Evolutionary conservation across 1,140 invertebrate species (phyloP).

Genomic region (Periplaneta americana): DNA sequence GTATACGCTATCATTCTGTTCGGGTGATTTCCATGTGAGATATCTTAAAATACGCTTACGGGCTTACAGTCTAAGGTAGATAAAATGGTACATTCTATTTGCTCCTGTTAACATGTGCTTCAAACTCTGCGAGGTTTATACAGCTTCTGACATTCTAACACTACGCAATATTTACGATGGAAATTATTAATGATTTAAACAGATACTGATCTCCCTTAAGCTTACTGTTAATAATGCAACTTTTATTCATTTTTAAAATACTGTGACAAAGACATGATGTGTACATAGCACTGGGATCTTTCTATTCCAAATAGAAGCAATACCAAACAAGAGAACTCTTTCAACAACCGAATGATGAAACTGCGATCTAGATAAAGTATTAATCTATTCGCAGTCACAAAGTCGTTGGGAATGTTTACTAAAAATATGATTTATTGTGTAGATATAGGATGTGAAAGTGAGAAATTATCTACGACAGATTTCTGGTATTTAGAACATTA

Average conservation of each 20-base stretch:
- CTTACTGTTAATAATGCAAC: neutral
- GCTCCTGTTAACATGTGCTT: neutral
- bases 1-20: neutral
- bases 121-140: too few relatives aligned
- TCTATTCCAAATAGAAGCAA: too few relatives aligned
- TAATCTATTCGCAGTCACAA: too few relatives aligned
- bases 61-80: neutral
- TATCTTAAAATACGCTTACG: neutral
- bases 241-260: neutral
- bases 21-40: neutral
- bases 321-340: too few relatives aligned
- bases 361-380: too few relatives aligned
- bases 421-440: too few relatives aligned
- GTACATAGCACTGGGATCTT: too few relatives aligned
- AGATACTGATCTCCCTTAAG: neutral
- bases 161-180: neutral
- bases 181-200: neutral
- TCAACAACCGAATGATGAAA: too few relatives aligned
- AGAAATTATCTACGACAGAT: too few relatives aligned
- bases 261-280: neutral
- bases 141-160: neutral
- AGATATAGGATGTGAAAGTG: too few relatives aligned
- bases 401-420: too few relatives aligned
- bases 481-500: too few relatives aligned
- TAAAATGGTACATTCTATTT: neutral